A percentile compares a stretch with the other conserved stretches of the same genome.
Conservation (phyloP, 2,113 vertebrate species). For the Hydropotes inermis region DNA sequence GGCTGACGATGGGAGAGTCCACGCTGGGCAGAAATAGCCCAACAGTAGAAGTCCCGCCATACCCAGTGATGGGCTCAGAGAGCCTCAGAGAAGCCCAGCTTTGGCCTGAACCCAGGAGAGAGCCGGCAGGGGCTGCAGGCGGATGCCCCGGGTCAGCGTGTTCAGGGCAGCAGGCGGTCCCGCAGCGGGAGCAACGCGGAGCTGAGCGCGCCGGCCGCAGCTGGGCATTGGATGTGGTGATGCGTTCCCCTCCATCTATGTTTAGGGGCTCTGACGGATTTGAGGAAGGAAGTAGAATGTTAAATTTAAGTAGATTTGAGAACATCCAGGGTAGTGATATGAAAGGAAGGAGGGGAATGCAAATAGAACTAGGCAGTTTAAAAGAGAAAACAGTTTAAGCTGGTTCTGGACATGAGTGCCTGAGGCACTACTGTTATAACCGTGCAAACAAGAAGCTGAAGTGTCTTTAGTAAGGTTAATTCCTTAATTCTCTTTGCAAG, state of each 20-base stretch:
- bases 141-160: accelerated
- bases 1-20: accelerated
- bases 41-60: background rate
- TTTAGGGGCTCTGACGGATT: background rate
- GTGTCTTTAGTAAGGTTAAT: background rate
- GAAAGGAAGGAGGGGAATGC: background rate
- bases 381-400: background rate
- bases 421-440: background rate
- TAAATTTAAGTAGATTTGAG: background rate
- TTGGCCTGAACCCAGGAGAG: background rate
- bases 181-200: background rate
- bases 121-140: background rate
- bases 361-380: background rate
- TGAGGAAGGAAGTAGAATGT: background rate
- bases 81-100: background rate
- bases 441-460: background rate
- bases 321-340: background rate
- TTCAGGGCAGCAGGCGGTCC: background rate
- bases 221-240: accelerated
- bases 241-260: background rate
- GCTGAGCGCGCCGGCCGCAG: accelerated
- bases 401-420: background rate
- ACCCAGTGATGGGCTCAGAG: background rate
- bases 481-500: background rate
- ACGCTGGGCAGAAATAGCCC: background rate